Base-by-base conservation (phyloP, 2,888 invertebrate genomes). In the Nomada goodeniana region DNA sequence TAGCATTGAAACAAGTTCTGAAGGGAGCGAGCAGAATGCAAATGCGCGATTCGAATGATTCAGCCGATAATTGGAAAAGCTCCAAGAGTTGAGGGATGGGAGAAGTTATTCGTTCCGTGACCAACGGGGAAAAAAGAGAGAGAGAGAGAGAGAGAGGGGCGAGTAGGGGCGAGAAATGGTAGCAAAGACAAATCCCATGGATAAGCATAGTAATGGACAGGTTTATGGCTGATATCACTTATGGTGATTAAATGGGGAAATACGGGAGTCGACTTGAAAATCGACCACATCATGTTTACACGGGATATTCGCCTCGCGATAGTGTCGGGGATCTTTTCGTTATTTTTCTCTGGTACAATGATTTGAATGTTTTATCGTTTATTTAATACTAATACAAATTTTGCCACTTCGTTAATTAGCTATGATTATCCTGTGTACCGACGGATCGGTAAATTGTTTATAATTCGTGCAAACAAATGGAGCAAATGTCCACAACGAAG, bases 31-130 rank as follows among this genome's bases (percentile, higher is more conserved):
- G 71, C 80, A 65, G 64, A 69, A 88, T 90, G 84, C 78, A 84
- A 89, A 90, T 88, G 83, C 75, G 85, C 71, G 74, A 85, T 82
- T 65, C 83, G 81, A 83, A 88, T 86, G 87, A 87, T 89, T 84
- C 82, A 59, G 29, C 81, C 82, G 85, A 87, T 89, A 89, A 90
- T 89, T 89, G 90, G 88, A 89, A 87, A 85, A 90, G 72, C 83
- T 87, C 84, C 87, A 86, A 83, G 84, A 67, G 80, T 80, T 63
- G 71, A 68, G 29, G 63, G 47, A 79, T 73, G 29, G 76, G 18
- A 26, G 36, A 60, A 83, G 64, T 68, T 80, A 74, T 83, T 80
- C 84, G 79, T 76, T 10, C 44, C 53, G 42, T 9, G 13, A 42
- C 9, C 5, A 18, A n/a, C 4, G 52, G 42, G 18, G 11, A n/a